Conservation (phyloP, 2,797 vertebrate genomes). For the Xerus rutilus region DNA sequence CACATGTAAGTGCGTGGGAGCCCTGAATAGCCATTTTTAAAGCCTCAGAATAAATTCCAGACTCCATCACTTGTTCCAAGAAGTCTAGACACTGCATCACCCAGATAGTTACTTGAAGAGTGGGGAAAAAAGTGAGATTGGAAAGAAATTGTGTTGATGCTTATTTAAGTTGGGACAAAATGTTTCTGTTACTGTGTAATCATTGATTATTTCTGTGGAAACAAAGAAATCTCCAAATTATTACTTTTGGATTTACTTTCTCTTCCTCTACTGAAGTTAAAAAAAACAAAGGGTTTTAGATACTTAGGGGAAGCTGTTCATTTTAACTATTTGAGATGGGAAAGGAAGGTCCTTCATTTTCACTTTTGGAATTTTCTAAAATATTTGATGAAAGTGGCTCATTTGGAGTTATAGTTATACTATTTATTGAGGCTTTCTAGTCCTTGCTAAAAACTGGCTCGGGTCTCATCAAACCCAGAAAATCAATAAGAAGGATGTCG, state of each 20-base stretch:
- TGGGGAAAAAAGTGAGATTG: slow-evolving; percentile 36
- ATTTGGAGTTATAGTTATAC: background rate
- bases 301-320: background rate
- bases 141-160: slow-evolving; percentile 63
- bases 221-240: background rate
- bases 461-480: background rate
- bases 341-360: background rate
- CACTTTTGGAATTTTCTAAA: slow-evolving; percentile 45
- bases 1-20: slow-evolving; percentile 62
- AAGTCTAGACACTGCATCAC: slow-evolving; percentile 88
- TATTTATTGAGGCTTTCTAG: background rate
- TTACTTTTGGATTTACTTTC: background rate
- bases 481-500: background rate
- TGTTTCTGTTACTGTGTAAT: slow-evolving; percentile 60
- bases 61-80: slow-evolving; percentile 80
- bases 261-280: background rate
- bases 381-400: background rate
- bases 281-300: background rate
- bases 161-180: slow-evolving; percentile 55
- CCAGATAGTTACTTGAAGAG: slow-evolving; percentile 75
- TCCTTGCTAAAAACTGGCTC: background rate
- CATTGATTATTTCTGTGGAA: slow-evolving; percentile 56
- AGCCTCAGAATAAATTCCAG: slow-evolving; percentile 82
- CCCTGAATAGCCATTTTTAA: slow-evolving; percentile 79
- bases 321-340: slow-evolving; percentile 8